Evolutionary conservation across 2,113 vertebrate genomes (phyloP).

Genomic region (Cichladusa arquata): DNA sequence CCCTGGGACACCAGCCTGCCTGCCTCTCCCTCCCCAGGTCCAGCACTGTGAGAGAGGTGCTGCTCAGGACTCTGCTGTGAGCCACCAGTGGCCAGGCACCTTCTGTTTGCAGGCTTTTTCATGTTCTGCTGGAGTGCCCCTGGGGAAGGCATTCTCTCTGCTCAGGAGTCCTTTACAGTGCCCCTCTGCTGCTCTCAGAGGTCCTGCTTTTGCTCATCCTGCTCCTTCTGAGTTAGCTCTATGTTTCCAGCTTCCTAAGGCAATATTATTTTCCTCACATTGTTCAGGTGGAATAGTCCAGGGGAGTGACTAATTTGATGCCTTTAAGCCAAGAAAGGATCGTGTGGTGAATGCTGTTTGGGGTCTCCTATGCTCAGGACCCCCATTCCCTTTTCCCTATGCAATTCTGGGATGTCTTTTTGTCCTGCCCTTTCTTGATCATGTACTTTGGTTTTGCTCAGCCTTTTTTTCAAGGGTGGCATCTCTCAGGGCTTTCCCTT

Average conservation of each 20-base stretch:
- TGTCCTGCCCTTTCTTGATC: not conserved
- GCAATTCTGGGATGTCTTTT: fast-evolving
- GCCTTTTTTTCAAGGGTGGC: not conserved
- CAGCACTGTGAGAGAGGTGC: not conserved
- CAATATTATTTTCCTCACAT: not conserved
- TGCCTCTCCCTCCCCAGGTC: not conserved
- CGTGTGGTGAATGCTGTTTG: not conserved
- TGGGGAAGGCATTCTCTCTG: not conserved
- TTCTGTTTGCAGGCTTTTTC: not conserved
- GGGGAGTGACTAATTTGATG: not conserved
- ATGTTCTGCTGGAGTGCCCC: not conserved
- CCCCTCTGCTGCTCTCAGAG: not conserved
- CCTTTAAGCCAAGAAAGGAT: not conserved
- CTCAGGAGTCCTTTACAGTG: not conserved
- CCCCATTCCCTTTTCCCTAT: not conserved
- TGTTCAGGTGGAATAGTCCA: not conserved
- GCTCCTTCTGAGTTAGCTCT: not conserved
- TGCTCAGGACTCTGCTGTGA: not conserved
- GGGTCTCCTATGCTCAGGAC: not conserved
- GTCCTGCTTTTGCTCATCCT: not conserved
- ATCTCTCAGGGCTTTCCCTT: not conserved
- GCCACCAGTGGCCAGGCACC: not conserved
- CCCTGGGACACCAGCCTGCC: not conserved
- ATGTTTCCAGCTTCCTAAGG: not conserved
- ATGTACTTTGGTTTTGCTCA: not conserved